These are phyloP conservation scores for Eugnorisma glareosa DNA, from an alignment of 2,888 invertebrate genomes.

Conservation along the genomic window DNA sequence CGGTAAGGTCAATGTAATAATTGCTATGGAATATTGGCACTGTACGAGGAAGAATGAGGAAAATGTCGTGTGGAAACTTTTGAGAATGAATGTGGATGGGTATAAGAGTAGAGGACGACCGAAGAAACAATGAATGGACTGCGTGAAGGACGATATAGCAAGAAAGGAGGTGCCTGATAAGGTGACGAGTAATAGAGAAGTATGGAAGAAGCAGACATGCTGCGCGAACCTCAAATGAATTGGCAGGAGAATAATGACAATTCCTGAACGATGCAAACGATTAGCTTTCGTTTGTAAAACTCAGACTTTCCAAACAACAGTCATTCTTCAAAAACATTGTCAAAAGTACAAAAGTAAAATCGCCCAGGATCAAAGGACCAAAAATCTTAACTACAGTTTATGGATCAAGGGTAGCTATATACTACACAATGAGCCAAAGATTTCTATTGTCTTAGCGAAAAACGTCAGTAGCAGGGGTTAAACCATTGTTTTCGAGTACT, in stretches of 20 bases:
- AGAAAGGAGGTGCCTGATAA: not conserved
- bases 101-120: too few species aligned
- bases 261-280: not conserved
- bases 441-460: constrained; percentile 52
- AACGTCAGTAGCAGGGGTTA: constrained; percentile 47
- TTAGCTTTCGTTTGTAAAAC: not conserved
- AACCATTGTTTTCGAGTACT: constrained; percentile 44
- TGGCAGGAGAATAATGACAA: not conserved
- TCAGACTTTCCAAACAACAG: not conserved
- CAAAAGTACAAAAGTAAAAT: constrained; percentile 16
- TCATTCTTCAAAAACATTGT: not conserved
- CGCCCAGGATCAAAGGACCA: not conserved
- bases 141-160: not conserved
- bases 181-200: not conserved
- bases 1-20: not conserved
- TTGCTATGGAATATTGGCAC: not conserved
- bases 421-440: constrained; percentile 30
- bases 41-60: not conserved
- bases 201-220: not conserved
- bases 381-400: constrained; percentile 25
- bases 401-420: constrained; percentile 31
- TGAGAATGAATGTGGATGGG: not conserved
- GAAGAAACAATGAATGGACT: not conserved
- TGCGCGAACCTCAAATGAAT: not conserved
- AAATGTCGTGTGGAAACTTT: not conserved